Base-by-base conservation (phyloP, 35 echinoderm and acorn worm genomes). In the Lytechinus variegatus region DNA sequence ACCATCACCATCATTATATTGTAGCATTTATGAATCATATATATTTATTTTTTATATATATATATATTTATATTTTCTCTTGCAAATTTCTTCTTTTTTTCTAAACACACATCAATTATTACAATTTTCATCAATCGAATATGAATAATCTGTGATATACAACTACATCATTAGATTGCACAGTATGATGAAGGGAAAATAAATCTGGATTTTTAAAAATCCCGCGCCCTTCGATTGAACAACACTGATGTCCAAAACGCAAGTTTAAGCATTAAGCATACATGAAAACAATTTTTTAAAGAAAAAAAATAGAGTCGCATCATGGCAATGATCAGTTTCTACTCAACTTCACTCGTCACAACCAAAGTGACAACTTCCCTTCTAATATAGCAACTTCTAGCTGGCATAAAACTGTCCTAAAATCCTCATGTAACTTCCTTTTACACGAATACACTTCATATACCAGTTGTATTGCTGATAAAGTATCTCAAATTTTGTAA, bases 161-260 rank as follows among this genome's bases (percentile, higher is more conserved):
- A 90, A 90, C 53, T 57, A 93, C 92, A 57, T 93, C 92, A 93
- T 93, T 55, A 3, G 54, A 93, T 93, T 93, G 92, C 92, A 93
- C 92, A 55, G 16, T 16, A 56, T 21, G 52, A 54, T 54, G 29
- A 93, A 57, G 29, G 53, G 52, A 93, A 57, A 54, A 55, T 55
- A 55, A 93, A 9, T 93, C 10, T n/a, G 29, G 52, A 27, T 93
- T n/a, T 12, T 55, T 55, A 6, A n/a, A n/a, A 55, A 93, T 33
- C 27, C 27, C 92, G n/a, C n/a, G n/a, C 55, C 53, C 55, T 93
- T 27, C 92, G n/a, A 93, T 54, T 93, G 52, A 27, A 27, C 29
- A 9, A 92, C 27, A 28, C 6, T 13, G 27, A 57, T 93, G 28
- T 28, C 53, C 92, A 93, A 24, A n/a, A 11, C 10, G 52, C 27